Evolutionary conservation across 2,888 invertebrate species (phyloP).

Genomic region (Xanthorhoe spadicearia): DNA sequence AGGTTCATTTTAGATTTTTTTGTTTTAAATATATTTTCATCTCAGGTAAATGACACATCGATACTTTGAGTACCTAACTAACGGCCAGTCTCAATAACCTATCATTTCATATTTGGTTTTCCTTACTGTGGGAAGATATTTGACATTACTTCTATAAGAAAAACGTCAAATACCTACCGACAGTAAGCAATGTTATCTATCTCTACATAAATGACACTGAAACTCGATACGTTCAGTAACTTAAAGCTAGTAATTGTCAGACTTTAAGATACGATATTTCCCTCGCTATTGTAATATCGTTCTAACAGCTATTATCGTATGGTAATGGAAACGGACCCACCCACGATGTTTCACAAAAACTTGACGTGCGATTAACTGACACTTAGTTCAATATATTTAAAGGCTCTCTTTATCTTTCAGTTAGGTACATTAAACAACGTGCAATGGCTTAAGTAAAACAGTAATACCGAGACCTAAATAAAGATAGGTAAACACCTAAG

Average conservation of each 20-base stretch:
- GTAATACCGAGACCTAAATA: not conserved
- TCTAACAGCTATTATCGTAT: not conserved
- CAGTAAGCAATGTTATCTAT: too few species aligned
- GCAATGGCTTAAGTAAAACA: constrained; percentile 7
- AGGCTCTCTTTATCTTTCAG: constrained; percentile 22
- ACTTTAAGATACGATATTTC: not conserved
- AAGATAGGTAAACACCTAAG: not conserved
- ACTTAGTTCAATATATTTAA: constrained; percentile 32
- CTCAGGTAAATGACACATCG: too few species aligned
- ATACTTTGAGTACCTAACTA: not conserved
- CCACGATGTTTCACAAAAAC: constrained; percentile 30
- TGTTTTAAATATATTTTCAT: too few species aligned
- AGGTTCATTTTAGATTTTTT: too few species aligned
- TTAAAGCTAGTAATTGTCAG: not conserved
- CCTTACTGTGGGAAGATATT: too few species aligned
- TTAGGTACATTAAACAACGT: constrained; percentile 8
- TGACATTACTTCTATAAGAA: too few species aligned
- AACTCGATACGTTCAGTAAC: too few species aligned
- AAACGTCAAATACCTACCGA: too few species aligned
- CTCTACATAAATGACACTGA: too few species aligned
- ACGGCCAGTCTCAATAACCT: not conserved
- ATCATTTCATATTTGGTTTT: too few species aligned
- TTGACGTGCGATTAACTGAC: constrained; percentile 36
- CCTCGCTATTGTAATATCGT: not conserved
- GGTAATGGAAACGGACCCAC: constrained; percentile 23